Base-by-base conservation (phyloP, 2,797 vertebrate genomes). In the Decapterus maruadsi region DNA sequence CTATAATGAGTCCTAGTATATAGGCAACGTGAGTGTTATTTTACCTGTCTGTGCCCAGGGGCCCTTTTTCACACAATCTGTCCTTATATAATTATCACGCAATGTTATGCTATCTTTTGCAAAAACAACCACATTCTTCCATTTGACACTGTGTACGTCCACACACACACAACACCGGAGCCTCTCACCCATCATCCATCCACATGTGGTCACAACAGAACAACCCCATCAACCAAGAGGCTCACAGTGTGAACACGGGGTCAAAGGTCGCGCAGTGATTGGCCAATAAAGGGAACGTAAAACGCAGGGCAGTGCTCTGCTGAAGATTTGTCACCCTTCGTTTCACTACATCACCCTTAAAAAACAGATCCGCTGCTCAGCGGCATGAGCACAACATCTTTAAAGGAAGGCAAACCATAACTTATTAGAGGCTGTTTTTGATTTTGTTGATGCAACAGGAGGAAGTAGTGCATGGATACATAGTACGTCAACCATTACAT, bases 251-350 rank as follows among this genome's bases (percentile, higher is more conserved):
- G 66, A 87, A 45, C 46, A 10, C 70, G 0, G 66, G 66, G 77
- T 81, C 81, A 74, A n/a, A 78, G 77, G 79, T 81, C 77, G 60
- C 0, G 1, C 65, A 38, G 64, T 76, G 81, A 87, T 66, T 82
- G 72, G 54, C 69, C 66, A 77, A 55, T 75, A 83, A 79, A 86
- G 56, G 68, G 54, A 77, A 68, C n/a, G 13, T 29, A 63, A 77
- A 20, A 56, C 19, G 1, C 50, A 51, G 11, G 48, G 43, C 48
- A 14, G 20, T 45, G 62, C 55, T 55, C 22, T 45, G 45, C 43
- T 45, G 58, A 31, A 55, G 75, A 76, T 72, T 74, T 59, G 61
- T 78, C 68, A 61, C 53, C 68, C 43, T 61, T 54, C 4, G 20
- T 56, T 79, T 77, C 26, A 63, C 7, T 42, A 42, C 43, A 26